These are phyloP conservation scores for Listronotus bonariensis DNA, from an alignment of 1,140 invertebrate species.

Conservation along the genomic window DNA sequence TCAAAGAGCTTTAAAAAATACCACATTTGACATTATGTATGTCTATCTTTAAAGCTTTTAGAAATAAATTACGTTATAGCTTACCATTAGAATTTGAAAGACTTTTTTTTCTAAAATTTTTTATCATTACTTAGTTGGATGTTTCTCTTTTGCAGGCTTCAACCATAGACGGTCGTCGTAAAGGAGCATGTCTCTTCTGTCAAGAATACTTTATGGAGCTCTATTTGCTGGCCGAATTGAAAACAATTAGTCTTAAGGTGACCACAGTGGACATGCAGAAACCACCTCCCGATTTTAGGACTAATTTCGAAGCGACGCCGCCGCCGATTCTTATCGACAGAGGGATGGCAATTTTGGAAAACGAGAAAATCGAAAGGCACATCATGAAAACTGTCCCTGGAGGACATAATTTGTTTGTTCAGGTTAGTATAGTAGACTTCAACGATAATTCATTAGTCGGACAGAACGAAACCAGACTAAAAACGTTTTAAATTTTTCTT, in stretches of 20 bases:
- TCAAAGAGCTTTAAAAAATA: no score
- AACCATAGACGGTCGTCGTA: conserved; percentile 93
- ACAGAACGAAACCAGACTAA: no score
- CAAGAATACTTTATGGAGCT: conserved; percentile 99
- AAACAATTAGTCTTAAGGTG: conserved; percentile 92
- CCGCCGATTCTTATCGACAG: conserved; percentile 94
- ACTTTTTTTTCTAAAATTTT: no score
- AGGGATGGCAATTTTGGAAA: conserved; percentile 89
- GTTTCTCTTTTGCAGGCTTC: conserved; percentile 74
- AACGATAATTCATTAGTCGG: no score
- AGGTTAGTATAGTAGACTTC: conserved; percentile 64
- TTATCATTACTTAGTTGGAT: not conserved
- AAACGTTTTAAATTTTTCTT: no score
- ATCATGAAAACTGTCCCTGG: conserved; percentile 96
- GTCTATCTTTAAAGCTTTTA: no score
- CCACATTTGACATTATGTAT: no score
- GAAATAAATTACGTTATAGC: no score
- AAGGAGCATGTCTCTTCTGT: conserved; percentile 95
- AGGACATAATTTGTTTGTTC: conserved; percentile 92
- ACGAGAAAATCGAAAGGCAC: conserved; percentile 94
- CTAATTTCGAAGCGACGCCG: conserved; percentile 93
- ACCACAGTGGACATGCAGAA: conserved; percentile 97
- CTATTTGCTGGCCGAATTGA: conserved; percentile 89
- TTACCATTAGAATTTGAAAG: no score
- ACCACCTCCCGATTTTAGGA: conserved; percentile 92